Percentiles rank a stretch among this genome's conserved stretches.
These are phyloP conservation scores for Drosophila seclusa DNA, from an alignment of 2,888 invertebrate species.

Conservation along the genomic window DNA sequence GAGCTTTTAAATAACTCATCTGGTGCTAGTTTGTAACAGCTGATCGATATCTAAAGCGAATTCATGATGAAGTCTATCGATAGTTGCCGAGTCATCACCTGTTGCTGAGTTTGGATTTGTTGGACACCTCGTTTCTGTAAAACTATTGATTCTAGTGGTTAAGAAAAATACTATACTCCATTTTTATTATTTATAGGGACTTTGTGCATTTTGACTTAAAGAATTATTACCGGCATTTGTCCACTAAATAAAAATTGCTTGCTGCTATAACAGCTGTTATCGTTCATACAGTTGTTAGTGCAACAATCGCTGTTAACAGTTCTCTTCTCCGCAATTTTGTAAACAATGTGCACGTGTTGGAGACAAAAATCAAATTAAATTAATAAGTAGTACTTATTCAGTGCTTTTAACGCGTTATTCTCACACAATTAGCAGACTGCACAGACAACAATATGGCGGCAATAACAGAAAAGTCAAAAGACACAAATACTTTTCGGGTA, in stretches of 20 bases:
- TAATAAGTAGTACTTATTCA: background rate
- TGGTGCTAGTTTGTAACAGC: background rate
- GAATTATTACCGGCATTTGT: background rate
- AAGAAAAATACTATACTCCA: background rate
- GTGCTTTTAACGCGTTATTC: background rate
- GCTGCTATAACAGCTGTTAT: slow-evolving; percentile 3
- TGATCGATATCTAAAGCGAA: background rate
- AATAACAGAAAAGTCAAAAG: slow-evolving; percentile 88
- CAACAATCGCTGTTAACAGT: slow-evolving; percentile 1
- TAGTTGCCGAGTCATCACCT: background rate
- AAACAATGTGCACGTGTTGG: slow-evolving; percentile 58
- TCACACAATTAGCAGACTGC: background rate
- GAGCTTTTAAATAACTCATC: too few relatives aligned
- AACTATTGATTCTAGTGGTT: background rate
- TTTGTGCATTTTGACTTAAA: background rate
- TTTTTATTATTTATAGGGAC: background rate
- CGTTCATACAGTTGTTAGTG: background rate
- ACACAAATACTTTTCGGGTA: slow-evolving; percentile 92
- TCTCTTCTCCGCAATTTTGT: slow-evolving; percentile 34
- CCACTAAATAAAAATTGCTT: background rate
- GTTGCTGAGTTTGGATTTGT: slow-evolving; percentile 1
- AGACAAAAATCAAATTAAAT: background rate
- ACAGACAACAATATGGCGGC: slow-evolving; percentile 50
- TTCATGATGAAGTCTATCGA: slow-evolving; percentile 1
- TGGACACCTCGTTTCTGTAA: background rate